phyloP scores from a whole-genome alignment of 1,140 invertebrate species.

The Drosophila melanogaster region Release_6_plus_ISO1_MT NT_033779.5:7391501-7392000 shows the following conservation, averaged over 20 bases:
- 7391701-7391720: constrained; percentile 90
- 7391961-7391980: constrained; percentile 94
- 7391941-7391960: constrained; percentile 93
- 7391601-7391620: too few relatives aligned
- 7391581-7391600: background rate
- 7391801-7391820: constrained; percentile 27
- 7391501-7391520: constrained; percentile 85
- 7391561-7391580: background rate
- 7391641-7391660: constrained; percentile 91
- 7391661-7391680: constrained; percentile 93
- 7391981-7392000: constrained; percentile 92
- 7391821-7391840: background rate
- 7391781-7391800: constrained; percentile 87
- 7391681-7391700: constrained; percentile 92
- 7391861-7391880: constrained; percentile 86
- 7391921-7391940: constrained; percentile 93
- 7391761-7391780: constrained; percentile 93
- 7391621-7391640: background rate
- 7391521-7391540: background rate
- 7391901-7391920: constrained; percentile 92
- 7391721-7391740: constrained; percentile 90
- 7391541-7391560: background rate
- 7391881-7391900: constrained; percentile 89
- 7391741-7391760: constrained; percentile 90
- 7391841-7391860: constrained; percentile 49